These are phyloP conservation scores for Trissolcus basalis DNA, from an alignment of 1,140 invertebrate genomes.

Conservation along the genomic window DNA sequence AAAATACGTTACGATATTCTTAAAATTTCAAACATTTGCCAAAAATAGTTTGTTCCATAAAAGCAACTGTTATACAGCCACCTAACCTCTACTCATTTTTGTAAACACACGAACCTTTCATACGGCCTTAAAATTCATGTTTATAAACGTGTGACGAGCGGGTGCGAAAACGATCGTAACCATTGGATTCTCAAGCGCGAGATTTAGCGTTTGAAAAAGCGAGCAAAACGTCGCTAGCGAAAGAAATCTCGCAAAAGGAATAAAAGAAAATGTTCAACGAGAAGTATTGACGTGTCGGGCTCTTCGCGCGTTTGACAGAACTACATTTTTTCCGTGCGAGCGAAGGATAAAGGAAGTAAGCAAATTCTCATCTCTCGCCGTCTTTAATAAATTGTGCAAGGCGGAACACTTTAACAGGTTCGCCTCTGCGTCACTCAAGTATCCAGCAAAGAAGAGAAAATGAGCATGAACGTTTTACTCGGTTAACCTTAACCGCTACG, in stretches of 20 bases:
- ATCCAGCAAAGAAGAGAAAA: conserved; percentile 31
- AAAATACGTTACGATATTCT: too few relatives aligned
- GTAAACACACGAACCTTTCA: too few relatives aligned
- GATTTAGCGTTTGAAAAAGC: conserved; percentile 36
- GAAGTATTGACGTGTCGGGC: conserved; percentile 64
- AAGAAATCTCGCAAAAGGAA: conserved; percentile 33
- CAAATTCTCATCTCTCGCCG: conserved; percentile 63
- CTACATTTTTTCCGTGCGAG: conserved; percentile 62
- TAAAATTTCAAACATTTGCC: too few relatives aligned
- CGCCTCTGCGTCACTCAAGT: conserved; percentile 32
- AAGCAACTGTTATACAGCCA: too few relatives aligned
- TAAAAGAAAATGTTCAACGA: conserved; percentile 45
- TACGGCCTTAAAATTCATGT: conserved; percentile 37
- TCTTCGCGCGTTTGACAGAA: conserved; percentile 58
- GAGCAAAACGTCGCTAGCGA: conserved; percentile 17
- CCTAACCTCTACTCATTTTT: too few relatives aligned
- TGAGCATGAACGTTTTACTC: conserved; percentile 12
- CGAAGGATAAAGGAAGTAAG: conserved; percentile 47
- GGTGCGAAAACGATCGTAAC: conserved; percentile 49
- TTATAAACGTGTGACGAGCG: conserved; percentile 41
- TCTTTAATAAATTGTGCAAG: conserved; percentile 71
- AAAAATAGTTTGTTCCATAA: too few relatives aligned
- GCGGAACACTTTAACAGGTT: conserved; percentile 71
- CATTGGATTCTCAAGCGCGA: conserved; percentile 46
- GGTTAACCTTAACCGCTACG: conserved; percentile 30